Percentiles rank a stretch among this genome's conserved stretches.
phyloP scores from a whole-genome alignment of 2,797 vertebrate species.

The Clarias pachynema region DNA sequence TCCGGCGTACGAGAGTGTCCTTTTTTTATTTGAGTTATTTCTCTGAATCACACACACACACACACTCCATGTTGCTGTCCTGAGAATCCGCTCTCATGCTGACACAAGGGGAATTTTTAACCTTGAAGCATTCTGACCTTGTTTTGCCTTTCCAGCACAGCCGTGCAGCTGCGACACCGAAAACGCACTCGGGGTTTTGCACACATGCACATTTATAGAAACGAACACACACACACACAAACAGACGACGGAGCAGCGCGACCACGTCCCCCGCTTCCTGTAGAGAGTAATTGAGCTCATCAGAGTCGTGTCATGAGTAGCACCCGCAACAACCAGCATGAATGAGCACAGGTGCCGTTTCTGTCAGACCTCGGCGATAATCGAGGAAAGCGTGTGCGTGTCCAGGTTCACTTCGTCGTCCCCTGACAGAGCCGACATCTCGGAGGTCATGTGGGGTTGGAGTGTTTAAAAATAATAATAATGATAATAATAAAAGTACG shows the following conservation, averaged over 20 bases:
- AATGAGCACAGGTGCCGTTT: conserved; percentile 18
- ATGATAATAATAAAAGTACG: too few species aligned
- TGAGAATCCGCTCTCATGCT: conserved; percentile 23
- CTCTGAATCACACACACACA: background rate
- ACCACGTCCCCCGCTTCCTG: conserved; percentile 38
- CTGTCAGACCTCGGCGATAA: conserved; percentile 16
- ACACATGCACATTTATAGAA: conserved; percentile 29
- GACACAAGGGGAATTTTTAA: conserved; percentile 35
- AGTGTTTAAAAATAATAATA: background rate
- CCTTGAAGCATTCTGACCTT: conserved; percentile 38
- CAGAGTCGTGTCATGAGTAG: conserved; percentile 22
- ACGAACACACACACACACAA: conserved; percentile 10
- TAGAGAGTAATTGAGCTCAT: conserved; percentile 46
- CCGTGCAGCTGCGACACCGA: conserved; percentile 31
- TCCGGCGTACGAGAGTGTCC: background rate
- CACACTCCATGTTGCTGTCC: background rate
- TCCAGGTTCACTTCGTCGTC: conserved; percentile 6
- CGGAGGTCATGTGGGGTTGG: background rate
- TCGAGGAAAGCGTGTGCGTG: conserved; percentile 2
- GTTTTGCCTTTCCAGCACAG: conserved; percentile 36
- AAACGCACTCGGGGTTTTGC: conserved; percentile 5
- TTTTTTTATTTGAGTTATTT: background rate
- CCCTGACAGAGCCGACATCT: conserved; percentile 3
- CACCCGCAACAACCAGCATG: conserved; percentile 11
- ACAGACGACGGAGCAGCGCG: background rate